phyloP scores from a whole-genome alignment of 2,888 invertebrate species.

The Pammene fasciana region DNA sequence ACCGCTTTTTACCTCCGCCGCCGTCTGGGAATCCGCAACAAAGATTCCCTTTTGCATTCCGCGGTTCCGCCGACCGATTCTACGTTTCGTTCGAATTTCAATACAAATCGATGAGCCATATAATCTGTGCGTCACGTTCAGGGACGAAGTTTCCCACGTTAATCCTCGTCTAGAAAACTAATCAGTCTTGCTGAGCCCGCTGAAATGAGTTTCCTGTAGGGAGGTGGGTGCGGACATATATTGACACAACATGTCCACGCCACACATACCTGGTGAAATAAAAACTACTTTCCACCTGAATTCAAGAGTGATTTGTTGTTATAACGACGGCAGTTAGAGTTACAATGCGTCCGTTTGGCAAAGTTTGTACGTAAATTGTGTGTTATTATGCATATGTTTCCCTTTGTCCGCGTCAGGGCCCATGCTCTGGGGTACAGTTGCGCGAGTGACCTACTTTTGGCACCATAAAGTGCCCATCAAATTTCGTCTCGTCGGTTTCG shows the following conservation, averaged over 20 bases:
- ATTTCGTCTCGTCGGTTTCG: conserved; percentile 66
- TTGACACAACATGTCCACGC: background rate
- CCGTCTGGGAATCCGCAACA: conserved; percentile 82
- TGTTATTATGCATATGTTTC: conserved; percentile 4
- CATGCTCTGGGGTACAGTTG: conserved; percentile 17
- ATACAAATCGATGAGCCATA: conserved; percentile 61
- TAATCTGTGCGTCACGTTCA: conserved; percentile 52
- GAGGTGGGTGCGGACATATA: conserved; percentile 24
- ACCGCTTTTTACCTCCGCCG: conserved; percentile 78
- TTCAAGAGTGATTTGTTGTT: conserved; percentile 3
- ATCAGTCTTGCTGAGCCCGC: conserved; percentile 36
- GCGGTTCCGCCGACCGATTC: conserved; percentile 63
- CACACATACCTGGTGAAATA: background rate
- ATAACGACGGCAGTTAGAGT: conserved; percentile 6
- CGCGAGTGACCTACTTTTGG: conserved; percentile 72
- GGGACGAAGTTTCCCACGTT: conserved; percentile 53
- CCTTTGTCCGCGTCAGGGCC: conserved; percentile 19
- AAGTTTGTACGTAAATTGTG: conserved; percentile 7
- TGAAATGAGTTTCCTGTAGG: conserved; percentile 36
- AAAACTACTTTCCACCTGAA: conserved; percentile 5
- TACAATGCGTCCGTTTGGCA: conserved; percentile 11
- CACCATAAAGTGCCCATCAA: conserved; percentile 73
- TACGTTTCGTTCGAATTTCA: conserved; percentile 64
- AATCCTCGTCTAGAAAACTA: conserved; percentile 44
- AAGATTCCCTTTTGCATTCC: conserved; percentile 82